These are phyloP conservation scores for Oryzias celebensis DNA, from an alignment of 2,113 vertebrate species.

Conservation along the genomic window DNA sequence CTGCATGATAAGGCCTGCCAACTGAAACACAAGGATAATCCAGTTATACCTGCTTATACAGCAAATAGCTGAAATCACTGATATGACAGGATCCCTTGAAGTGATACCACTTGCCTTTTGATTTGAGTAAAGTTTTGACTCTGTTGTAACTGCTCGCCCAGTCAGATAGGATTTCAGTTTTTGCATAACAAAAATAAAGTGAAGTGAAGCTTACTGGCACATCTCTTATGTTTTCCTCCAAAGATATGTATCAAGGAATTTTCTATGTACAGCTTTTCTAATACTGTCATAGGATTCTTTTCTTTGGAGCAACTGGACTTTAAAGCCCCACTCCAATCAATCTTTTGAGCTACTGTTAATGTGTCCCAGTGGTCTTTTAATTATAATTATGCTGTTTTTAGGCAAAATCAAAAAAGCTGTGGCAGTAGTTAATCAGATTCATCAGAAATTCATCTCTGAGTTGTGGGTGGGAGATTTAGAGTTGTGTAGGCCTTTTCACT, in stretches of 20 bases:
- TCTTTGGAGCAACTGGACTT: conserved; percentile 5
- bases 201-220: conserved; percentile 15
- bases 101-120: conserved; percentile 42
- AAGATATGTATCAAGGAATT: conserved; percentile 30
- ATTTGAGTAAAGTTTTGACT: conserved; percentile 53
- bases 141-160: conserved; percentile 34
- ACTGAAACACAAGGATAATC: conserved; percentile 69
- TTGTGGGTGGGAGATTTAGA: no score
- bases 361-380: no score
- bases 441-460: no score
- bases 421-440: no score
- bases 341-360: no score
- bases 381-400: no score
- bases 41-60: conserved; percentile 71
- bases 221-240: conserved; percentile 19
- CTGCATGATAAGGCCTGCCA: conserved; percentile 63
- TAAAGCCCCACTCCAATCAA: no score
- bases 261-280: conserved; percentile 15
- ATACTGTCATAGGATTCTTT: neutral
- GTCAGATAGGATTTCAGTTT: conserved; percentile 36
- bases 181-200: conserved; percentile 38
- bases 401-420: no score
- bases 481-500: no score
- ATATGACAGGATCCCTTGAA: conserved; percentile 49
- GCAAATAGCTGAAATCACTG: conserved; percentile 54